Base-by-base conservation (phyloP, 2,797 vertebrate species). In the Australoheros facetus region DNA sequence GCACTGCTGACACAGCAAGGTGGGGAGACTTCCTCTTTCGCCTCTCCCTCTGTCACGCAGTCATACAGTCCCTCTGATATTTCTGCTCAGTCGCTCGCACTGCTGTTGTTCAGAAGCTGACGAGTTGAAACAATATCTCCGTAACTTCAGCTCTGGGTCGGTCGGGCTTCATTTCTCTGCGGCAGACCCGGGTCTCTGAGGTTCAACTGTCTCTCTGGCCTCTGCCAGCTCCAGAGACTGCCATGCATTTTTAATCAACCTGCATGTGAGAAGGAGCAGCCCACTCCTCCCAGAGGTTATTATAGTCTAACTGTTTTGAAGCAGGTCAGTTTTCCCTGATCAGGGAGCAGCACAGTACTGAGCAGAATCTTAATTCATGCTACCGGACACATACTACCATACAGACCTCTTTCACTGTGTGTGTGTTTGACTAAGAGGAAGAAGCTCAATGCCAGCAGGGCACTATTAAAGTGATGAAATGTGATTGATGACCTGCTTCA, bases 161-260 rank as follows among this genome's bases (percentile, higher is more conserved):
- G 23, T 92, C 81, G 66, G 79, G 82, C 82, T 91, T 87, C 30
- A 84, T 82, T 73, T 79, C 73, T 83, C 71, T 62, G 78, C 34
- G 2, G 75, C 84, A 80, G 74, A 69, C 83, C 39, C 2, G 2
- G 70, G 73, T 80, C 72, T 83, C 75, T 42, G 64, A 83, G 81
- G 85, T 88, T 82, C 73, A 71, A 37, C 77, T 82, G 69, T 87
- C 80, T 89, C 81, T 83, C 55, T 5, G 32, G 73, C 79, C 85
- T 32, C 73, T 60, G 69, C 64, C 78, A 78, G 57, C 76, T 75
- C 73, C 57, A 45, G 32, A 85, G 81, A 37, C 83, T 45, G 56
- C 69, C 79, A 88, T 93, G 75, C 80, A 93, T 92, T 87, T 92
- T 93, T 91, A 89, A 93, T 92, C 81, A 92, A 71, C 56, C 66